Evolutionary conservation across 2,113 vertebrate genomes (phyloP).

Genomic region (Oceanites oceanicus): DNA sequence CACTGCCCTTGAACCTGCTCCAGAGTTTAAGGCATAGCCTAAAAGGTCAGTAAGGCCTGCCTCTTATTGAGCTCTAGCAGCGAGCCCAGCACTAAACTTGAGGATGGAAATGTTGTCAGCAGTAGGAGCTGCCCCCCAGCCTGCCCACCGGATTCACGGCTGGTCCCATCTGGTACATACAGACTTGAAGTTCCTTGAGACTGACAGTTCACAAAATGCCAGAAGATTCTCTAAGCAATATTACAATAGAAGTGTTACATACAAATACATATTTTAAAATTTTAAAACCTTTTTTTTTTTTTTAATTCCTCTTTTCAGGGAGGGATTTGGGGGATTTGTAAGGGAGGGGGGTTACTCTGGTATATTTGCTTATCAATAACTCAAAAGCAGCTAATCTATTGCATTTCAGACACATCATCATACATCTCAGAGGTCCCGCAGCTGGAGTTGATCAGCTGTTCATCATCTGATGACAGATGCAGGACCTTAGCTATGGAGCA

Average conservation of each 20-base stretch:
- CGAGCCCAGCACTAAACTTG: accelerated
- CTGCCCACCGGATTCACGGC: background rate
- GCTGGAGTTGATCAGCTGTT: background rate
- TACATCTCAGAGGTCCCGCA: background rate
- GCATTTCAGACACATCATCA: background rate
- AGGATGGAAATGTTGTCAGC: background rate
- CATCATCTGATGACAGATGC: background rate
- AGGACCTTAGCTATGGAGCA: background rate
- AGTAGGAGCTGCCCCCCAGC: background rate
- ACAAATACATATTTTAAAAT: background rate
- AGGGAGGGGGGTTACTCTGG: background rate
- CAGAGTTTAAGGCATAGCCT: background rate
- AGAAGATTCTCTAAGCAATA: background rate
- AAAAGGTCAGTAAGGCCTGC: background rate
- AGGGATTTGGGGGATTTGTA: too few species aligned
- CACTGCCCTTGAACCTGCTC: background rate
- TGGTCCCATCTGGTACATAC: accelerated
- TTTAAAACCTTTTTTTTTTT: background rate
- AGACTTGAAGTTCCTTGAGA: background rate
- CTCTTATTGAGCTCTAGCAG: background rate
- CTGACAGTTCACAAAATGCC: background rate
- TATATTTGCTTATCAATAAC: background rate
- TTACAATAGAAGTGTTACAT: background rate
- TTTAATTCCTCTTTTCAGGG: background rate
- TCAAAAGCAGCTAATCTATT: background rate